Base-by-base conservation (phyloP, 2,797 vertebrate species). In the Argya squamiceps region DNA sequence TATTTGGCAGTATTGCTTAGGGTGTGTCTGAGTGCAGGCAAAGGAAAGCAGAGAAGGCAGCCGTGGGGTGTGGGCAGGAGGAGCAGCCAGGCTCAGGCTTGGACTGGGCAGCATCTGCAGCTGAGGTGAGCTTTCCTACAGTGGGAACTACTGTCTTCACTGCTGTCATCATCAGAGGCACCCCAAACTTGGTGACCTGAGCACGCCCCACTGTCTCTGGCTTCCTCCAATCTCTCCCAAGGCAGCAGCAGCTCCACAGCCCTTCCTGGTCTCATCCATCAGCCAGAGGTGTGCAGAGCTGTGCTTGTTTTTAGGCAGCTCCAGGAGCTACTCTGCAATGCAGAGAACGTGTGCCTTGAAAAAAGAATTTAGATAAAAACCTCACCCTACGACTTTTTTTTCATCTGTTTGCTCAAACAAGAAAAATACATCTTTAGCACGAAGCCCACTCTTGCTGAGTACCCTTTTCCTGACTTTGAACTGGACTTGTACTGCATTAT, bases 391-490 rank as follows among this genome's bases (percentile, higher is more conserved):
- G 49, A 64, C 37, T 59, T 91, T 70, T 70, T 83, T 77, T 65
- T 93, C 55, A 64, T 92, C 69, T 78, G 36, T 71, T 86, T 69
- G 29, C 73, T 71, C 26, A 84, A 34, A 89, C 26, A 88, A 74
- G 91, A 83, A 71, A 56, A 37, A 65, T 41, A 34, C 9, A 46
- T 63, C 83, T 81, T 88, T 79, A 91, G 85, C 47, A 53, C 4
- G 44, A 93, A 78, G 77, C n/a, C 52, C 71, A n/a, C 23, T n/a
- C 60, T 2, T 77, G 77, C 85, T 88, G 60, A 80, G 46, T 52
- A 70, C 55, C 74, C 71, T 93, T 92, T 37, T 58, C 63, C n/a
- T 87, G 67, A 94, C 74, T 92, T 80, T 84, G 85, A 95, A 84
- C 56, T 0, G 15, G 49, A 27, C 71, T 92, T 50, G 46, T 30